Evolutionary conservation across 2,113 vertebrate species (phyloP).

Genomic region (Solea senegalensis): DNA sequence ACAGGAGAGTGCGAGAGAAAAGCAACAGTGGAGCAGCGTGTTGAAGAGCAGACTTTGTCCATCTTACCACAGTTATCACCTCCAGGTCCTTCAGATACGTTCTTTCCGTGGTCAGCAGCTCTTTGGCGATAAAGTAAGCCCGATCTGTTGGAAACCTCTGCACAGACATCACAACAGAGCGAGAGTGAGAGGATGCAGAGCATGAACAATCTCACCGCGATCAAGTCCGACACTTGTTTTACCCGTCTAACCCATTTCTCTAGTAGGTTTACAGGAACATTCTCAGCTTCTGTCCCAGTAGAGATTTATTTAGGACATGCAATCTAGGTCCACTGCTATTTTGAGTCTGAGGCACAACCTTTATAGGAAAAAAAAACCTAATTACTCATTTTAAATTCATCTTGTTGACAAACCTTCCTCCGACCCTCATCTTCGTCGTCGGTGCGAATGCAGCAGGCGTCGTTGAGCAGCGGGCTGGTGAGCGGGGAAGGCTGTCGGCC

Average conservation of each 20-base stretch:
- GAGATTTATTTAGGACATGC: conserved; percentile 41
- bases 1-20: conserved; percentile 36
- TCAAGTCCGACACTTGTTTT: not conserved
- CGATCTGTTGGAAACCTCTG: conserved; percentile 93
- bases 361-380: not conserved
- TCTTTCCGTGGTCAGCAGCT: conserved; percentile 91
- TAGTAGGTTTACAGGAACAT: conserved; percentile 11
- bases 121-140: conserved; percentile 96
- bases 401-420: conserved; percentile 86
- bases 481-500: conserved; percentile 90
- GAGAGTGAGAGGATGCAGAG: conserved; percentile 1
- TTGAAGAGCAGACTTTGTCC: not conserved
- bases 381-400: not conserved
- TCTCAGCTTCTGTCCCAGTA: conserved; percentile 17
- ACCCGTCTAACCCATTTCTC: conserved; percentile 20
- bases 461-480: conserved; percentile 92
- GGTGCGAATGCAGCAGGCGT: conserved; percentile 86
- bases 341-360: conserved; percentile 14
- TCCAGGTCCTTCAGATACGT: conserved; percentile 97
- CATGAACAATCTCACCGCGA: not conserved
- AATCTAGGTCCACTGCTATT: conserved; percentile 51
- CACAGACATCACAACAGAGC: conserved; percentile 33
- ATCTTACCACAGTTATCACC: conserved; percentile 91
- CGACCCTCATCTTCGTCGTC: conserved; percentile 95
- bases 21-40: conserved; percentile 29